Conservation (phyloP, 2,888 invertebrate genomes). For the Drosophila differens region DNA sequence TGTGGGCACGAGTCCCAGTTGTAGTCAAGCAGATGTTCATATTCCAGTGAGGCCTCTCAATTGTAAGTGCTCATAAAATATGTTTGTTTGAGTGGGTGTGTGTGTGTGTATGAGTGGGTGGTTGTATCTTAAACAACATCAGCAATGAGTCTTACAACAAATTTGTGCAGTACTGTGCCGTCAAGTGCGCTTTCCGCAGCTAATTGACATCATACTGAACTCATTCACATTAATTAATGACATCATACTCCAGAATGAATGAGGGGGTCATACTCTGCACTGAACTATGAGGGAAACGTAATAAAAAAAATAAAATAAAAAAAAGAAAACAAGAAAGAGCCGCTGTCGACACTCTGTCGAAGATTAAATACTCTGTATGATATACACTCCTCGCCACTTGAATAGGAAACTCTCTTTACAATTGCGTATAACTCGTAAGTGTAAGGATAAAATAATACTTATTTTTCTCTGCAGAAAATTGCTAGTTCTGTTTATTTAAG, state of each 20-base stretch:
- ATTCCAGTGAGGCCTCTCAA: slow-evolving; percentile 41
- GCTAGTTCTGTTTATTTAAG: neutral
- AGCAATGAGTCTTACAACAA: slow-evolving; percentile 52
- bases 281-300: slow-evolving; percentile 21
- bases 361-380: slow-evolving; percentile 12
- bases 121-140: slow-evolving; percentile 38
- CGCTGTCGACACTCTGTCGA: slow-evolving; percentile 11
- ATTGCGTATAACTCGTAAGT: neutral
- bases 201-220: slow-evolving; percentile 82
- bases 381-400: neutral
- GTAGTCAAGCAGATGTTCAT: slow-evolving; percentile 26
- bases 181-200: slow-evolving; percentile 78
- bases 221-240: slow-evolving; percentile 81
- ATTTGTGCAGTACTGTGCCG: slow-evolving; percentile 60
- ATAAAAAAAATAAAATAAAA: slow-evolving; percentile 10
- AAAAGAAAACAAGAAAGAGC: slow-evolving; percentile 3
- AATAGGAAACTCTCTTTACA: neutral
- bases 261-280: slow-evolving; percentile 25
- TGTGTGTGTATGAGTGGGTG: slow-evolving; percentile 33
- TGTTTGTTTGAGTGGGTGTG: neutral
- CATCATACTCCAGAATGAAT: slow-evolving; percentile 66
- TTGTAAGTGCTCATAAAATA: slow-evolving; percentile 54
- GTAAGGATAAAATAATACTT: too few species aligned
- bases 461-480: neutral
- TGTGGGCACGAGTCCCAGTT: slow-evolving; percentile 22